Evolutionary conservation across 2,113 vertebrate species (phyloP), one percentile per base, ranked within the genome.

Genomic region (Speoplatyrhinus poulsoni): DNA sequence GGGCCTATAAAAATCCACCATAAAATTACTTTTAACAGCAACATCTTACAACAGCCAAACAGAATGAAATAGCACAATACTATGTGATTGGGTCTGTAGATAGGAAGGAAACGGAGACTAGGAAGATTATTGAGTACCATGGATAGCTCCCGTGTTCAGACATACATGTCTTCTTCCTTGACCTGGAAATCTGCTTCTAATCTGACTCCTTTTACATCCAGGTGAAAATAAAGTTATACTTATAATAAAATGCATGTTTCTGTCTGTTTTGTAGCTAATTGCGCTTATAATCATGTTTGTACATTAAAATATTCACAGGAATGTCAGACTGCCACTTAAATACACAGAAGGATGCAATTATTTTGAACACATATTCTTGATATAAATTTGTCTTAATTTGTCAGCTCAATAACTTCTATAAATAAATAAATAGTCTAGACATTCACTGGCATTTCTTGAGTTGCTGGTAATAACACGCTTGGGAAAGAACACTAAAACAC

Each of bases 91-190:
- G 12, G 8, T 47, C n/a, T 49, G 46, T n/a, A 13, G 11, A 19
- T 19, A 47, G 16, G 17, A 67, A 13, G 54, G 36, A 9, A n/a
- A 17, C 19, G 32, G 19, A 15, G 49, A 1, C 32, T 53, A 13
- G 16, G 0, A 47, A 62, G 26, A 15, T 33, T 26, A 13, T 77
- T 79, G 82, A 83, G 81, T 68, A 83, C 79, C 82, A 79, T 1
- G 79, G 81, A 82, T 62, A 86, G 84, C 49, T 16, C 47, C 49
- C 6, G 9, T n/a, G 7, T 16, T 16, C 53, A 16, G 16, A 9
- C 5, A 54, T 54, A 54, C 50, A 41, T 6, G 7, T 5, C 36
- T 41, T 41, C 36, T 8, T 41, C 36, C 3, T 41, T 5, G 36
- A 6, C 5, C 36, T 41, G 36, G 36, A 41, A 41, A 41, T 41